Evolutionary conservation across 2,888 invertebrate genomes (phyloP), one percentile per base, ranked within the genome.

Genomic region (Rhorus exstirpatorius): DNA sequence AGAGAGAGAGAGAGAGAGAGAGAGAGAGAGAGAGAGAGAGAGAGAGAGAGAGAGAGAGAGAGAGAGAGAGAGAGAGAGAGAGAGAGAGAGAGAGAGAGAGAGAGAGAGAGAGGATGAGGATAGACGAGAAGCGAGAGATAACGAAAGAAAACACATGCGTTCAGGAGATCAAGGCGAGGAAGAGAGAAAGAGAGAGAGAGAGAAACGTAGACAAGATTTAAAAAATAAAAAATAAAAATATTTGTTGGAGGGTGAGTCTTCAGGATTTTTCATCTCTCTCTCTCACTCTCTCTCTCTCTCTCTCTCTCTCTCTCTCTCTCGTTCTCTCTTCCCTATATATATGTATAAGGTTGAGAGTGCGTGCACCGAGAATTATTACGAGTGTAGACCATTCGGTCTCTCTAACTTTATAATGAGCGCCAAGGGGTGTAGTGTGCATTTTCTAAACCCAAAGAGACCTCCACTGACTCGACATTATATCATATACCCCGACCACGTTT

Each of bases 361-460:
- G 77, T 68, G 63, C 49, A 49, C 31, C 19, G 70, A 70, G 53
- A 26, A 71, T 65, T 78, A 78, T 71, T 71, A 78, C 70, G 70
- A 71, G 63, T 60, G 21, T 12, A 21, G 55, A 24, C 58, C 19
- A 51, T 61, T 46, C 72, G 58, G 71, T 35, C 19, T 49, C 12
- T 76, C 38, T 38, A 53, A 17, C 24, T 67, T 46, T 71, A 53
- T 78, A 63, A 63, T 71, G 78, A 78, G 71, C 63, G 71, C 51
- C 51, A 51, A 51, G 35, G 67, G 67, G n/a, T n/a, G n/a, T n/a
- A n/a, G 35, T 67, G 35, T 21, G 35, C 67, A 51, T 67, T 67
- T 35, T 51, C n/a, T 51, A 51, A 67, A 21, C 31, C 49, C 31
- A n/a, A n/a, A n/a, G n/a, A n/a, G 24, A 53, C 12, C n/a, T 26